Evolutionary conservation across 2,888 invertebrate genomes (phyloP), one percentile per base, ranked within the genome.

Genomic region (Mesorhabditis spiculigera): DNA sequence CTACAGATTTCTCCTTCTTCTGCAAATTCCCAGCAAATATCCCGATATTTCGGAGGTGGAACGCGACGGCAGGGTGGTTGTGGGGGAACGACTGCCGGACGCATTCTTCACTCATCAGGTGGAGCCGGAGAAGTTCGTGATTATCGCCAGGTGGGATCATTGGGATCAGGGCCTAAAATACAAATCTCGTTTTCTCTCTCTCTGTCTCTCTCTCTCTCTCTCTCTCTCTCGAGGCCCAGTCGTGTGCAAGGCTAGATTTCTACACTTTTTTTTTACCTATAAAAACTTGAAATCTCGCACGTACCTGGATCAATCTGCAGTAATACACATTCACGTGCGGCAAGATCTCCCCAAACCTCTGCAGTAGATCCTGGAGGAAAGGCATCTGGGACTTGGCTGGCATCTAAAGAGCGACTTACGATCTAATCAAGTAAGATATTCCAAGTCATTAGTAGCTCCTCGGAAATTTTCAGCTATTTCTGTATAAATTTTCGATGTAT

Each of bases 1-100:
- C 45, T 5, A 71, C 63, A 13, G 65, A 41, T 10, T 71, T 66
- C 61, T 71, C 71, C 13, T 64, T 61, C 4, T 65, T 62, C 10
- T 65, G 64, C 10, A 71, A 61, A n/a, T 70, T 67, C 5, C 62
- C 69, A 13, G 68, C 68, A 68, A 79, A 81, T 5, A 78, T 69
- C 43, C 75, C 82, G 61, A 78, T 77, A 65, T 80, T 78, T 8
- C 75, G 65, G 10, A 82, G 71, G 67, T 85, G 82, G 69, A 82
- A 85, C 10, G 80, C 81, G n/a, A 83, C 64, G 3, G 81, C 83
- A 10, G 84, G 84, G 71, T 84, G 84, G 69, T 80, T 78, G 5
- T 71, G 67, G 5, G 84, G 84, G 69, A 78, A 84, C 70, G 80
- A 83, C 4, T 75, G 43, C 6, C 82, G 74, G 45, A 84, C 75